A percentile compares a stretch with the other conserved stretches of the same genome.
These are phyloP conservation scores for Oscheius sp. DNA, from an alignment of 2,888 invertebrate species.

Conservation along the genomic window DNA sequence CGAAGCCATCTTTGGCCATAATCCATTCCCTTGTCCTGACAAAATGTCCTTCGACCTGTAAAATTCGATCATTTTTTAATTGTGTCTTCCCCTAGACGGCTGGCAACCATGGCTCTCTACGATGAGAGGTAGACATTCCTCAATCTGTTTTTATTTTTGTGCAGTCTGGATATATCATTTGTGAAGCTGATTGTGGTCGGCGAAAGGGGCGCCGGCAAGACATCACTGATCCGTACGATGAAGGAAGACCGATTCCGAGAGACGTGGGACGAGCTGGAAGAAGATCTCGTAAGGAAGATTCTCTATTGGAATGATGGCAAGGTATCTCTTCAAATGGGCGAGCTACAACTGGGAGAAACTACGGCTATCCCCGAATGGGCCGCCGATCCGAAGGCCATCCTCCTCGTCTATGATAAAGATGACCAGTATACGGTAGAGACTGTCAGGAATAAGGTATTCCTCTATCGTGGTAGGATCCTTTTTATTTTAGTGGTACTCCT, in stretches of 20 bases:
- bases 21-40: too few relatives aligned
- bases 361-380: conserved; percentile 3
- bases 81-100: too few relatives aligned
- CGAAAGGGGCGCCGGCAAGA: conserved; percentile 10
- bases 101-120: too few relatives aligned
- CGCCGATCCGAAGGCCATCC: background rate
- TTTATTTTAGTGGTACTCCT: conserved; percentile 26
- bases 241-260: conserved; percentile 17
- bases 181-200: conserved; percentile 23
- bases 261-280: conserved; percentile 13
- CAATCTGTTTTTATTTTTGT: background rate
- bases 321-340: conserved; percentile 12
- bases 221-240: conserved; percentile 26
- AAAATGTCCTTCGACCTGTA: too few relatives aligned
- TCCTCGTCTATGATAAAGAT: conserved; percentile 15
- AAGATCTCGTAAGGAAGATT: conserved; percentile 2
- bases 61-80: too few relatives aligned
- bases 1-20: too few relatives aligned
- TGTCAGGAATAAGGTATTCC: conserved; percentile 24
- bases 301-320: conserved; percentile 17
- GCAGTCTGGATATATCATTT: background rate
- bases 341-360: background rate
- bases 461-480: background rate
- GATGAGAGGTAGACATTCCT: too few relatives aligned
- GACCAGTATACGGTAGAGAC: background rate